A percentile compares a stretch with the other conserved stretches of the same genome.
These are phyloP conservation scores for Pelosia muscerda DNA, from an alignment of 2,888 invertebrate genomes.

Conservation along the genomic window DNA sequence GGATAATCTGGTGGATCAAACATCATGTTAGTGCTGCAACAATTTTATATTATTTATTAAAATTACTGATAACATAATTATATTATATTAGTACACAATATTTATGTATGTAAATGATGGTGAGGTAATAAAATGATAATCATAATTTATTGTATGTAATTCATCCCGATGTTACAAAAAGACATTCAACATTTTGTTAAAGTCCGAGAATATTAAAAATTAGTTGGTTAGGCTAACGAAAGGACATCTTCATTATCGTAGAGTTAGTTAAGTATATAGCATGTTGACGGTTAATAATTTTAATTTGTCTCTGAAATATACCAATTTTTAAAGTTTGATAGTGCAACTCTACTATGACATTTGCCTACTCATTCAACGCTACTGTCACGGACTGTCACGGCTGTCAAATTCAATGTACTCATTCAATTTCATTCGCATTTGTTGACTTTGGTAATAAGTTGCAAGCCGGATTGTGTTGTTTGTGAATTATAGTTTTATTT, in stretches of 20 bases:
- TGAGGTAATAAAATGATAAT: neutral
- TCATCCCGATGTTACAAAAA: no score
- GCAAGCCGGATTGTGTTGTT: constrained; percentile 11
- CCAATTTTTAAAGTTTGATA: neutral
- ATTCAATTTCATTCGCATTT: neutral
- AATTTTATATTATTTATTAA: constrained; percentile 12
- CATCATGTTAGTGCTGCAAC: constrained; percentile 69
- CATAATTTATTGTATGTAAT: no score
- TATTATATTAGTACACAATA: neutral
- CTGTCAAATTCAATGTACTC: neutral
- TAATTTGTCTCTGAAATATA: neutral
- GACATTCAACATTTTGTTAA: no score
- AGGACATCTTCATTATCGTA: no score
- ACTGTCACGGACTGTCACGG: neutral
- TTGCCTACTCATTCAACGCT: neutral
- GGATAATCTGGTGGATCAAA: constrained; percentile 83
- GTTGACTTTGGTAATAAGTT: neutral
- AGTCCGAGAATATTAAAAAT: no score
- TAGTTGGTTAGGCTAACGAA: neutral
- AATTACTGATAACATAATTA: no score
- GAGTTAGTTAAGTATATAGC: no score
- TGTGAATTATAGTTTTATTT: neutral
- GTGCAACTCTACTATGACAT: neutral
- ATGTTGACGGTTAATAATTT: no score
- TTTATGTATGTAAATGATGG: neutral